Evolutionary conservation across 1,140 invertebrate species (phyloP), one percentile per base, ranked within the genome.

Genomic region (Brachionus sp.): DNA sequence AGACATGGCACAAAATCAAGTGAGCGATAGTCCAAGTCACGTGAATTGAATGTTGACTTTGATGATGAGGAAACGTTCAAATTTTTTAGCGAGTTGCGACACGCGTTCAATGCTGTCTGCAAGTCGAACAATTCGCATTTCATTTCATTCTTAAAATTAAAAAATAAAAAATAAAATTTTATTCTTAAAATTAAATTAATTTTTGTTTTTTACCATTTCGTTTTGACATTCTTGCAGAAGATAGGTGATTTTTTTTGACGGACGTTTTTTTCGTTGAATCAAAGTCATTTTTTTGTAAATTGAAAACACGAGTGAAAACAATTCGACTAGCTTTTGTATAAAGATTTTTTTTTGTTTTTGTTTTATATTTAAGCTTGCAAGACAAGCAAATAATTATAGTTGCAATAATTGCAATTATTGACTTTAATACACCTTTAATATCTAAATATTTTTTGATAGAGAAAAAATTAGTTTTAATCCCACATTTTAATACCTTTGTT

Each of bases 351-450:
- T 16, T 29, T 29, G 29, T 29, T 29, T 66, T 29, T 33, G 5
- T 12, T 13, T 33, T 66, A 64, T 29, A 33, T 13, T 6, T 16
- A 16, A 70, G 16, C 10, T 64, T 64, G 4, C 23, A 64, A 23
- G 4, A 70, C 29, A 70, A 66, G 33, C 64, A 66, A 66, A 66
- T 37, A 66, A 66, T 66, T 66, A 66, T 33, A 66, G 25, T 66
- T 66, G 25, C 64, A 66, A 12, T 37, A 70, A 70, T 70, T 70
- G 66, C 66, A 70, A 70, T 70, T 70, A 70, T 70, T 70, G 66
- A 70, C 66, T 70, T 70, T 70, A 70, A 70, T 70, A 70, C 66
- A 70, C 66, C 66, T 70, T 66, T 66, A 66, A 33, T 66, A 66
- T 66, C 64, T 66, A 66, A 66, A 66, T 66, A 33, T 33, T 66